phyloP scores from a whole-genome alignment of 2,888 invertebrate species.

The Caenorhabditis macrosperma region DNA sequence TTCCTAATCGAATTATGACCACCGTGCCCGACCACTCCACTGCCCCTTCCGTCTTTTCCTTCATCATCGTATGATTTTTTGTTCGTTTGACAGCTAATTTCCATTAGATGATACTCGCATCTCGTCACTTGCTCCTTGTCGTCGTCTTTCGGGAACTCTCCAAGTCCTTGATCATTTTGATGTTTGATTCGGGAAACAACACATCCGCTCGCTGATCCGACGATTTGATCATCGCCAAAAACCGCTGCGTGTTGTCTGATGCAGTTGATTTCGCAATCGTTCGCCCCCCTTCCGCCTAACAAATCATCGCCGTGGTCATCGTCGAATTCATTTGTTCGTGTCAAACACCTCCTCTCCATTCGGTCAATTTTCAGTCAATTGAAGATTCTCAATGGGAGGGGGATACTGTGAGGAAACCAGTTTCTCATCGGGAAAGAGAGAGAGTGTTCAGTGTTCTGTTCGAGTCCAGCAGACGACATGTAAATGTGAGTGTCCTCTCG shows the following conservation, averaged over 20 bases:
- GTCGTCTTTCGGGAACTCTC: not conserved
- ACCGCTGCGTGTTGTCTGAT: no score
- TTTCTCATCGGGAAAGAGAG: constrained; percentile 9
- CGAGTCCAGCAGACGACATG: constrained; percentile 3
- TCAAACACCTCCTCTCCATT: not conserved
- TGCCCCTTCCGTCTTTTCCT: no score
- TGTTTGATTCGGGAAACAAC: no score
- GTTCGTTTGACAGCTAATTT: not conserved
- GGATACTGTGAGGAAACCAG: no score
- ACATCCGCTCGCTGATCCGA: not conserved
- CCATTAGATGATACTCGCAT: not conserved
- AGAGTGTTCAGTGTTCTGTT: not conserved
- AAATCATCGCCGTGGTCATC: constrained; percentile 5
- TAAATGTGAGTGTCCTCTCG: not conserved
- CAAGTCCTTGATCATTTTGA: not conserved
- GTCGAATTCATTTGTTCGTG: not conserved
- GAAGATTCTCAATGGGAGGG: no score
- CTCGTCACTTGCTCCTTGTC: not conserved
- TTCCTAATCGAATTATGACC: constrained; percentile 53
- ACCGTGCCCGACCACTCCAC: constrained; percentile 43
- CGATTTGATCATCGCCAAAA: not conserved
- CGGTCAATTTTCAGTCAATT: constrained; percentile 36
- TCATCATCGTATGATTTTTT: constrained; percentile 26
- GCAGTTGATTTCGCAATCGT: constrained; percentile 27
- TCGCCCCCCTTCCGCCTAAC: not conserved